Percentiles rank a stretch among this genome's conserved stretches.
Conservation (phyloP, 2,113 vertebrate species). For the Sebastes fasciatus region DNA sequence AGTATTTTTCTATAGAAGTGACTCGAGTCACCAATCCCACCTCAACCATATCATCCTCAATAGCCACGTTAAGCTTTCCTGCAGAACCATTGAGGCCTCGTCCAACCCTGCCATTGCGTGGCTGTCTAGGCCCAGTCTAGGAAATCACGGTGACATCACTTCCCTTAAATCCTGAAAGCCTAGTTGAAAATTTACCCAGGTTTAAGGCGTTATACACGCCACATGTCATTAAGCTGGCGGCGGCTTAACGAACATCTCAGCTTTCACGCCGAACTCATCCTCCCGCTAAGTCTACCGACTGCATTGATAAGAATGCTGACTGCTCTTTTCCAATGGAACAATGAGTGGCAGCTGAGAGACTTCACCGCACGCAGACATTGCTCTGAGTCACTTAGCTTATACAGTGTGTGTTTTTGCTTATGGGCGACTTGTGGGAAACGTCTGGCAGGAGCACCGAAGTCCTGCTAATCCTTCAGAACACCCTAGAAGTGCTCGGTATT, state of each 20-base stretch:
- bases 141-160: conserved; percentile 73
- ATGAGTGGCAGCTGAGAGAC: conserved; percentile 64
- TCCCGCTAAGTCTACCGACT: conserved; percentile 46
- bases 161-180: conserved; percentile 61
- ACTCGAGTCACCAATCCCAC: conserved; percentile 25
- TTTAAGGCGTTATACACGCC: conserved; percentile 56
- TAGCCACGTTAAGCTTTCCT: conserved; percentile 43
- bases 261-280: conserved; percentile 63
- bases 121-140: conserved; percentile 41
- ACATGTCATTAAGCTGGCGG: conserved; percentile 64
- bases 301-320: conserved; percentile 55
- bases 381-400: conserved; percentile 60
- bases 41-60: conserved; percentile 31
- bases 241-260: conserved; percentile 61
- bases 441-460: conserved; percentile 49
- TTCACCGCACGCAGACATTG: conserved; percentile 37
- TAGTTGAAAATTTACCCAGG: conserved; percentile 64
- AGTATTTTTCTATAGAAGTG: conserved; percentile 14
- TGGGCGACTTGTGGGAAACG: conserved; percentile 56
- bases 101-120: conserved; percentile 40
- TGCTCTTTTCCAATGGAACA: conserved; percentile 64
- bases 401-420: conserved; percentile 34
- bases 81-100: conserved; percentile 21
- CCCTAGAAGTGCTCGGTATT: conserved; percentile 44
- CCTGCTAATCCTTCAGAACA: conserved; percentile 56